Conservation (phyloP, 2,797 vertebrate species). For the Darevskia mixta region DNA sequence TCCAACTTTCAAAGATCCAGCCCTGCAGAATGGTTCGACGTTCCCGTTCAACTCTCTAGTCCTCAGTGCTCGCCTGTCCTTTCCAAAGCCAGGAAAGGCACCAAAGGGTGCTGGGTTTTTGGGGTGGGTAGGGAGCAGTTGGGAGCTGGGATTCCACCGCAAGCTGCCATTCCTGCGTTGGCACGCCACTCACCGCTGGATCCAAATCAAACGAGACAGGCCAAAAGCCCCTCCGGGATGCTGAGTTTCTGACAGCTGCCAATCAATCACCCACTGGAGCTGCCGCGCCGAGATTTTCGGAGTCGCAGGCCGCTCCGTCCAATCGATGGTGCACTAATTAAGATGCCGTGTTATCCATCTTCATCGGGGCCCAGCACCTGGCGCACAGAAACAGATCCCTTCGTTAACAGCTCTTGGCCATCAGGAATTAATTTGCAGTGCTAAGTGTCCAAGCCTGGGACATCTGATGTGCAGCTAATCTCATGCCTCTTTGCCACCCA, state of each 20-base stretch:
- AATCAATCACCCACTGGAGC: conserved; percentile 1
- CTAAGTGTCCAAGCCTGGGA: not conserved
- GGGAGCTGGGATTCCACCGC: not conserved
- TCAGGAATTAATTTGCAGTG: not conserved
- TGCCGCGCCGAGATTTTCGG: not conserved
- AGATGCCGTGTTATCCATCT: conserved; percentile 25
- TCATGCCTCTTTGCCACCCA: not conserved
- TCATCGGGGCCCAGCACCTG: not conserved
- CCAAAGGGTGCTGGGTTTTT: too few species aligned
- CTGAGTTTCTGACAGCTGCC: conserved; percentile 21
- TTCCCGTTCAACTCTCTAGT: not conserved
- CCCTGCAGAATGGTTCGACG: not conserved
- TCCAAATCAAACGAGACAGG: not conserved
- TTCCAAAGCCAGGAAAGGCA: not conserved
- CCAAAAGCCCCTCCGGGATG: not conserved
- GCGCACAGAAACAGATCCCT: not conserved
- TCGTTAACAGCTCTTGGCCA: not conserved
- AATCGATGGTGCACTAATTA: conserved; percentile 32
- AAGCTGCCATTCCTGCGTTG: not conserved
- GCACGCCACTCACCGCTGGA: not conserved
- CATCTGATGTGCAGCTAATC: not conserved
- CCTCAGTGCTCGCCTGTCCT: not conserved
- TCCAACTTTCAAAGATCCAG: not conserved
- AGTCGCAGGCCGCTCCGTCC: not conserved
- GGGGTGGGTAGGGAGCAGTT: too few species aligned